Evolutionary conservation across 1,140 invertebrate genomes (phyloP).

Genomic region (Penaeus indicus): DNA sequence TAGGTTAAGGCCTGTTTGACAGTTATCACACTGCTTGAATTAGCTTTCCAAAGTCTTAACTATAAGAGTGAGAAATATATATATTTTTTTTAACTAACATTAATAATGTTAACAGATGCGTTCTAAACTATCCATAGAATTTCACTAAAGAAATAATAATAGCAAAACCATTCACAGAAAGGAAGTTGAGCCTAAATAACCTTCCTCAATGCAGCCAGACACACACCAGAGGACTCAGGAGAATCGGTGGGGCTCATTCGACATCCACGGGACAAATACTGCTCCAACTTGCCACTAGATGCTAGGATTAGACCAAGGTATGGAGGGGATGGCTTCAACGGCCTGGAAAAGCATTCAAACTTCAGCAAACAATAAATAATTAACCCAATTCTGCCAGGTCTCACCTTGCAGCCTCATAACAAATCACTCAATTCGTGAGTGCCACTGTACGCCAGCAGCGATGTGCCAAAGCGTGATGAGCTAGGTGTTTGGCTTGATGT

Average conservation of each 20-base stretch:
- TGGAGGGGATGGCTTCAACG: slow-evolving; percentile 93
- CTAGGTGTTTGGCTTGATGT: too few species aligned
- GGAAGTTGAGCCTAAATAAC: too few species aligned
- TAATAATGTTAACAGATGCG: too few species aligned
- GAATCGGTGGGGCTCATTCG: slow-evolving; percentile 61
- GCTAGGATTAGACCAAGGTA: slow-evolving; percentile 95
- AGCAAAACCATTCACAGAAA: not conserved
- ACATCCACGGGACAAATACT: slow-evolving; percentile 72
- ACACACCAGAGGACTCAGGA: slow-evolving; percentile 61
- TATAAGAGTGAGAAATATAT: not conserved
- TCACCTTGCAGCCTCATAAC: too few species aligned
- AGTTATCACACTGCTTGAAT: not conserved
- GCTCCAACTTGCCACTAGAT: slow-evolving; percentile 81
- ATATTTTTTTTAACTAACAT: too few species aligned
- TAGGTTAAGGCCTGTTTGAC: too few species aligned
- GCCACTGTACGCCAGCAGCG: too few species aligned
- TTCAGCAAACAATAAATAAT: not conserved
- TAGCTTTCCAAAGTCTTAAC: too few species aligned
- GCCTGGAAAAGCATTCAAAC: slow-evolving; percentile 77
- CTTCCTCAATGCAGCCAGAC: not conserved
- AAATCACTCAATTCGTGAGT: too few species aligned
- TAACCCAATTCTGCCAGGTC: not conserved
- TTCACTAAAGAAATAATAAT: not conserved
- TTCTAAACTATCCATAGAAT: not conserved
- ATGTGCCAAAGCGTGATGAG: too few species aligned